phyloP scores from a whole-genome alignment of 2,888 invertebrate species.

The Archips xylosteana region DNA sequence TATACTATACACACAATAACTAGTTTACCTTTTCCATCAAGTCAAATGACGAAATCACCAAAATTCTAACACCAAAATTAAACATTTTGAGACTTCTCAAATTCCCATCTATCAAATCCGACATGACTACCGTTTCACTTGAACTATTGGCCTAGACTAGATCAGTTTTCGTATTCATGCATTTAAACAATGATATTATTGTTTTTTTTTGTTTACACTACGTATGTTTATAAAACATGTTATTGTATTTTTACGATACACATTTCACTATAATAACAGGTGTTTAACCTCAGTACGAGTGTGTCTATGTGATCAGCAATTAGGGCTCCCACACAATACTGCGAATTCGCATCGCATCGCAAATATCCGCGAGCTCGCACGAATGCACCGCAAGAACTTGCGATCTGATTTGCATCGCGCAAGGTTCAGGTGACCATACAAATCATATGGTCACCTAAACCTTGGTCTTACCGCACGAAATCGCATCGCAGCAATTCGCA shows the following conservation, averaged over 20 bases:
- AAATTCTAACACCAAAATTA: constrained; percentile 55
- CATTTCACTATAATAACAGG: constrained; percentile 1
- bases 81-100: constrained; percentile 54
- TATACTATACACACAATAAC: no score
- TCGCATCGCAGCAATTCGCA: no score
- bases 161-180: not conserved
- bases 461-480: no score
- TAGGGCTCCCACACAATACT: no score
- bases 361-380: no score
- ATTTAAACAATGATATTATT: constrained; percentile 5
- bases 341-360: no score
- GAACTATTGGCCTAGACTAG: constrained; percentile 5
- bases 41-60: constrained; percentile 54
- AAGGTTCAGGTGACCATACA: no score
- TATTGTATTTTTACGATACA: not conserved
- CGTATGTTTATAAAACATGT: not conserved
- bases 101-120: constrained; percentile 41
- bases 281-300: not conserved
- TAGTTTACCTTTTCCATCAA: constrained; percentile 29
- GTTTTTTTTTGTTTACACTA: constrained; percentile 10
- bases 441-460: no score
- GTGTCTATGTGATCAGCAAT: no score
- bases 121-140: not conserved
- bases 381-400: no score
- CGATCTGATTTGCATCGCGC: no score